phyloP scores from a whole-genome alignment of 2,888 invertebrate species.

The Sipha maydis region DNA sequence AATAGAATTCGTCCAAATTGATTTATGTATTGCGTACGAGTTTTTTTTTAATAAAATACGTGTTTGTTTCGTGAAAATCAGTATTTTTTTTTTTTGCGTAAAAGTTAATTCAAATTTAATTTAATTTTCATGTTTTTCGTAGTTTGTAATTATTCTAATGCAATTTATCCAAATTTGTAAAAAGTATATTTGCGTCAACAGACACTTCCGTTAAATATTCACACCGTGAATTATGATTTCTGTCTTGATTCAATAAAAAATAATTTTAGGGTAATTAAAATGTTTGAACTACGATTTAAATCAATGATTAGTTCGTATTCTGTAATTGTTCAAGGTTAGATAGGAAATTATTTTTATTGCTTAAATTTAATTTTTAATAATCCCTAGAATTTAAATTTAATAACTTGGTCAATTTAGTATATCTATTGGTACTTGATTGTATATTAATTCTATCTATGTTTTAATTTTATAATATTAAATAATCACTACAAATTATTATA shows the following conservation, averaged over 20 bases:
- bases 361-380: constrained; percentile 33
- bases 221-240: not conserved
- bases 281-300: constrained; percentile 10
- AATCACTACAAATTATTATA: not conserved
- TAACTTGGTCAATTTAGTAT: not conserved
- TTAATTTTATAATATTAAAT: constrained; percentile 31
- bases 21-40: not conserved
- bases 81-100: not conserved
- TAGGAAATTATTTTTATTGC: constrained; percentile 23
- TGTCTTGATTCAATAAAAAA: not conserved
- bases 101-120: not conserved
- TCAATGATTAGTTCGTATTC: not conserved
- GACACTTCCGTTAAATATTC: too few species aligned
- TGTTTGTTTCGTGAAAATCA: not conserved
- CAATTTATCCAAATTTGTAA: not conserved
- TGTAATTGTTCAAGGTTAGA: constrained; percentile 37
- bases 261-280: not conserved
- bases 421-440: not conserved
- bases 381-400: constrained; percentile 16
- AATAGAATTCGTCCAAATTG: not conserved
- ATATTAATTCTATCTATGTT: not conserved
- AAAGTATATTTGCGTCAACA: not conserved
- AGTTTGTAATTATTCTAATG: not conserved
- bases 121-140: not conserved
- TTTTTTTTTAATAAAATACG: not conserved